phyloP scores from a whole-genome alignment of 1,140 invertebrate species.

The Orussus abietinus region DNA sequence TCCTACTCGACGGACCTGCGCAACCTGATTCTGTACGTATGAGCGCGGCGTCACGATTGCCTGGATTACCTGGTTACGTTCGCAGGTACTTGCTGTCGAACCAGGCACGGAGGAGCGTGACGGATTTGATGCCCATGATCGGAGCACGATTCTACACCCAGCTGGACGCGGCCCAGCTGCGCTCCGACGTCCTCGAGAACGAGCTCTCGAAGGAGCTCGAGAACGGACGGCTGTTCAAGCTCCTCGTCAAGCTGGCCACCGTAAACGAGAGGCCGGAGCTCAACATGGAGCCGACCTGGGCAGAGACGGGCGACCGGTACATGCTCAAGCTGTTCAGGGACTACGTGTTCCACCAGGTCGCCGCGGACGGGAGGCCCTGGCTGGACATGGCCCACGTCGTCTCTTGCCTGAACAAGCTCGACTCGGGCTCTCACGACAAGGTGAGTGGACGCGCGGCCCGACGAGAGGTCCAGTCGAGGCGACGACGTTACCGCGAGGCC shows the following conservation, averaged over 20 bases:
- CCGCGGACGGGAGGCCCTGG: constrained; percentile 90
- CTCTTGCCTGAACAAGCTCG: constrained; percentile 90
- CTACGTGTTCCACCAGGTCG: constrained; percentile 93
- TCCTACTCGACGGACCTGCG: constrained; percentile 90
- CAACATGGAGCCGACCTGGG: constrained; percentile 90
- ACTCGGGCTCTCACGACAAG: constrained; percentile 83
- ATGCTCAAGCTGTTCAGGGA: constrained; percentile 97
- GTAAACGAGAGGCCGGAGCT: constrained; percentile 94
- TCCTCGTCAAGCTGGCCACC: constrained; percentile 85
- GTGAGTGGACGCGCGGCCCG: no score
- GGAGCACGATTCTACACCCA: constrained; percentile 95
- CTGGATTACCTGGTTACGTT: constrained; percentile 14
- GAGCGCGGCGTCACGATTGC: constrained; percentile 6
- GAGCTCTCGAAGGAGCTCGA: constrained; percentile 92
- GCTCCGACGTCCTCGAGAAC: constrained; percentile 84
- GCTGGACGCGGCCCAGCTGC: constrained; percentile 82
- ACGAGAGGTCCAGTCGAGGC: no score
- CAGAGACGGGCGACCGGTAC: constrained; percentile 95
- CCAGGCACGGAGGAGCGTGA: constrained; percentile 73
- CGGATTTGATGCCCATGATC: constrained; percentile 99
- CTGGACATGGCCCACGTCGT: constrained; percentile 93
- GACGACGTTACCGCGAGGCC: no score
- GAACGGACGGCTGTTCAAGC: constrained; percentile 86
- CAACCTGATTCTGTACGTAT: constrained; percentile 86
- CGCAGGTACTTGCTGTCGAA: constrained; percentile 74